phyloP scores from a whole-genome alignment of 2,113 vertebrate genomes.

The Mixornis gularis region DNA sequence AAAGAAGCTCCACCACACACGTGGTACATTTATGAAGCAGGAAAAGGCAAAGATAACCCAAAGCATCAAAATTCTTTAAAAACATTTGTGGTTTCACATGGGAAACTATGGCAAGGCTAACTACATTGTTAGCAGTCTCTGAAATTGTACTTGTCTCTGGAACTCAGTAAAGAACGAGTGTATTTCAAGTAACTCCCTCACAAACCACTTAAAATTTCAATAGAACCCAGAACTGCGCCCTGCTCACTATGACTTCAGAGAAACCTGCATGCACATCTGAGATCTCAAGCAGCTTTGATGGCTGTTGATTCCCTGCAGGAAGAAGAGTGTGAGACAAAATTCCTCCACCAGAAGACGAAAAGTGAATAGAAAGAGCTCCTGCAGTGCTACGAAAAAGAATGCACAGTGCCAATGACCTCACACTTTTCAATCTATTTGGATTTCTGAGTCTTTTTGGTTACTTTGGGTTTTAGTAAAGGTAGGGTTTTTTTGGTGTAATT shows the following conservation, averaged over 20 bases:
- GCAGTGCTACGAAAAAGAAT: neutral
- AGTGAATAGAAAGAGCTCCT: neutral
- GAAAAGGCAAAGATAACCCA: neutral
- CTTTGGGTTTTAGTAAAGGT: neutral
- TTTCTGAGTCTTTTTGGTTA: neutral
- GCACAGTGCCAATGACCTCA: neutral
- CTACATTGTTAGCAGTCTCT: neutral
- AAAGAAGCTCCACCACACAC: neutral
- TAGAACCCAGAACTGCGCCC: neutral
- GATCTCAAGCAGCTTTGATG: neutral
- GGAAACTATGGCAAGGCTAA: neutral
- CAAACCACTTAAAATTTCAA: neutral
- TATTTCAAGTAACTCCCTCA: neutral
- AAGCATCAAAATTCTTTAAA: neutral
- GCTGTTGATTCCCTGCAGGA: neutral
- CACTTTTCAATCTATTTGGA: neutral
- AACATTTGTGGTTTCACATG: neutral
- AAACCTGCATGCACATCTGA: neutral
- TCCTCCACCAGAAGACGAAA: neutral
- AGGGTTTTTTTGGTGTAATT: neutral
- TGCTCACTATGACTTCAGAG: neutral
- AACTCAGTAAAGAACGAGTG: neutral
- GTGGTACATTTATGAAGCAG: neutral
- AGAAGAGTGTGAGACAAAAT: neutral
- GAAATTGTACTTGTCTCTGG: neutral